Conservation (phyloP, 2,113 vertebrate genomes). For the Cryptotis parvus region DNA sequence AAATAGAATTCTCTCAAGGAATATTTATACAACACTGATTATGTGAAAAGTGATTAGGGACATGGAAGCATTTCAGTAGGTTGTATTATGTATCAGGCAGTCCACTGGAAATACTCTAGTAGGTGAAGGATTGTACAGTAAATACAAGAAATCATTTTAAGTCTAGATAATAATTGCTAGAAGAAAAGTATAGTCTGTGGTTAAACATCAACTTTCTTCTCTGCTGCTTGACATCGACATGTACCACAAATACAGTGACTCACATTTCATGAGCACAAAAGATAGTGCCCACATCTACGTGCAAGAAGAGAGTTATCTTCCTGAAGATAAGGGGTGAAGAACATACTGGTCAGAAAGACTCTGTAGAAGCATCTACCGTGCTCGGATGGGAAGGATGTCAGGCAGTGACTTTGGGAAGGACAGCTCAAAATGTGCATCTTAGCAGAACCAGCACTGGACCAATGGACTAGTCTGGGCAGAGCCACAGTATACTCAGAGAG, state of each 20-base stretch:
- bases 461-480: not conserved
- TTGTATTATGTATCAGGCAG: conserved; percentile 1
- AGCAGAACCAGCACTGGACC: too few species aligned
- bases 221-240: too few species aligned
- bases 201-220: too few species aligned
- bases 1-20: not conserved
- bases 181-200: not conserved
- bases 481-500: not conserved
- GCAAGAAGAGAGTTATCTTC: not conserved
- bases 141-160: not conserved
- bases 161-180: not conserved
- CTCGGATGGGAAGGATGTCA: not conserved
- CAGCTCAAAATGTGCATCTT: too few species aligned
- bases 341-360: not conserved
- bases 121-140: not conserved
- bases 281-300: too few species aligned
- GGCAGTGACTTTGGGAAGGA: not conserved
- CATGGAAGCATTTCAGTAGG: not conserved
- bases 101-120: not conserved
- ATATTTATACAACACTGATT: not conserved
- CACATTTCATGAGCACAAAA: not conserved
- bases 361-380: not conserved
- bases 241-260: too few species aligned
- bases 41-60: conserved; percentile 23
- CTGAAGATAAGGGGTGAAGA: not conserved